Conservation (phyloP, 2,113 vertebrate genomes). For the Nyctereutes procyonoides region DNA sequence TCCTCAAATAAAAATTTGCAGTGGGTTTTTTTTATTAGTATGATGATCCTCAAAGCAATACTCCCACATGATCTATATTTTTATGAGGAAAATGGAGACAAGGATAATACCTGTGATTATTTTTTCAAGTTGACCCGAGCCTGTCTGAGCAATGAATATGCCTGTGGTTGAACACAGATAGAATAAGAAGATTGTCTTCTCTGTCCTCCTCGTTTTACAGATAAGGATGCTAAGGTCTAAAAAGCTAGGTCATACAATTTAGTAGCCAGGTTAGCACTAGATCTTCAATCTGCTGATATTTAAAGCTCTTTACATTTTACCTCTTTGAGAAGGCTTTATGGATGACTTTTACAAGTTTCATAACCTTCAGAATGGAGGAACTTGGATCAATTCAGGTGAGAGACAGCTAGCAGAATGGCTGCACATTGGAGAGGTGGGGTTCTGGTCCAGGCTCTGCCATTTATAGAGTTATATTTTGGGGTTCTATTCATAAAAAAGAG, state of each 20-base stretch:
- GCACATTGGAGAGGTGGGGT: too few species aligned
- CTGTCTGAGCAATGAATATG: neutral
- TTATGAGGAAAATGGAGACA: neutral
- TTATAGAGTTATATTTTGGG: neutral
- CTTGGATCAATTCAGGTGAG: neutral
- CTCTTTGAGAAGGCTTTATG: neutral
- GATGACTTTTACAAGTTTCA: neutral
- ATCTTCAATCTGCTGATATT: neutral
- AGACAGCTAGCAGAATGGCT: neutral
- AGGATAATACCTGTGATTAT: neutral
- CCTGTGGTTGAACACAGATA: neutral
- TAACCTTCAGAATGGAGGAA: neutral
- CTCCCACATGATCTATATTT: neutral
- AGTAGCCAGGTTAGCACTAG: neutral
- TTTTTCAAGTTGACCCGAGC: neutral
- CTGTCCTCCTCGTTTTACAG: neutral
- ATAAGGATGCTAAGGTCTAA: neutral
- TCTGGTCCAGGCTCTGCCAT: too few species aligned
- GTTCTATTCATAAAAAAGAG: neutral
- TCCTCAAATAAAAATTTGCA: conserved; percentile 17
- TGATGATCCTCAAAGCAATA: neutral
- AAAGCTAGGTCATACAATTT: neutral
- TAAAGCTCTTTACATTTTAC: neutral
- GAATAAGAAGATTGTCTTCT: neutral
- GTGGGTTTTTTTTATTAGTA: neutral